Percentiles rank a stretch among this genome's conserved stretches.
Conservation (phyloP, 2,888 invertebrate genomes). For the Phyto melanocephala region DNA sequence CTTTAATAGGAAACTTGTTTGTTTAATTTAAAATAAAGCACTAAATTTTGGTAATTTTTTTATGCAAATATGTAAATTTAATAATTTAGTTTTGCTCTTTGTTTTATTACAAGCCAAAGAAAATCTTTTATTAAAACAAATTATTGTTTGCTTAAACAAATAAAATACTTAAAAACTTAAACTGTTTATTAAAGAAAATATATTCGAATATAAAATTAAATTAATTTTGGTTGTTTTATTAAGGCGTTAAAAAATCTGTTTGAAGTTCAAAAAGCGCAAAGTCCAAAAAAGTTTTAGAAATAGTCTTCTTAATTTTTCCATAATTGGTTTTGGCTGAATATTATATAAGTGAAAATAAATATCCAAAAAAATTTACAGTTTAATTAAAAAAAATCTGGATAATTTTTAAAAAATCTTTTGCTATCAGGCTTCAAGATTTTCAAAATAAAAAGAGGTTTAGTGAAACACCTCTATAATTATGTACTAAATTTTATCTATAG, state of each 20-base stretch:
- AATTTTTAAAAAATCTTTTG: too few relatives aligned
- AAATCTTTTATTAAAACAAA: neutral
- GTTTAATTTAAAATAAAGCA: slow-evolving; percentile 65
- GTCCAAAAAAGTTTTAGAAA: too few relatives aligned
- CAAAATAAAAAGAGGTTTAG: neutral
- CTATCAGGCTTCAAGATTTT: too few relatives aligned
- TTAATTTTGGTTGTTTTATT: too few relatives aligned
- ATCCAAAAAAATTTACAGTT: too few relatives aligned
- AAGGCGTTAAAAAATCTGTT: too few relatives aligned
- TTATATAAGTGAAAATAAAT: too few relatives aligned
- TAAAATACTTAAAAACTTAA: neutral
- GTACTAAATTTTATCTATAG: slow-evolving; percentile 8
- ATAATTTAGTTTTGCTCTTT: slow-evolving; percentile 9
- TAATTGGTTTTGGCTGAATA: too few relatives aligned
- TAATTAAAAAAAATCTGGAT: too few relatives aligned
- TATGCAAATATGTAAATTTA: slow-evolving; percentile 34
- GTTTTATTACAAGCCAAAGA: slow-evolving; percentile 47
- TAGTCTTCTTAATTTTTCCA: too few relatives aligned
- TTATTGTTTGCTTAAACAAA: neutral
- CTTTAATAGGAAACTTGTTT: slow-evolving; percentile 65
- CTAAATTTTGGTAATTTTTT: slow-evolving; percentile 60
- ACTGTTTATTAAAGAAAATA: slow-evolving; percentile 16
- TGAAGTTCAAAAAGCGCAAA: too few relatives aligned
- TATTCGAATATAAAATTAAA: neutral
- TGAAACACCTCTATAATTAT: neutral